A percentile compares a stretch with the other conserved stretches of the same genome.
These are phyloP conservation scores for Craseonycteris thonglongyai DNA, from an alignment of 2,113 vertebrate species.

Conservation along the genomic window DNA sequence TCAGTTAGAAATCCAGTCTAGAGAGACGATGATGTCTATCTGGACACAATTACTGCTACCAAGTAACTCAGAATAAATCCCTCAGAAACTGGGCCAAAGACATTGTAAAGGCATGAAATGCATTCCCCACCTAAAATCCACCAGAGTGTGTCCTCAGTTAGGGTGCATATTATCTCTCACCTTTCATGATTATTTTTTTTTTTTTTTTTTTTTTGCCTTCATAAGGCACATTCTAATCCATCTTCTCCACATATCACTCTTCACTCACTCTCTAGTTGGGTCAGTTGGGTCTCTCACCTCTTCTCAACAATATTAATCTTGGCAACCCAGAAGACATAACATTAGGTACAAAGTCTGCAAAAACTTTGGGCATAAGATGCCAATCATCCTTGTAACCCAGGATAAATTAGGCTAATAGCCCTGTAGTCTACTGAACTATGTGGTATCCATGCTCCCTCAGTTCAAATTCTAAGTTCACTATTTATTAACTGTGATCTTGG, in stretches of 20 bases:
- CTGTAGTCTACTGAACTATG: background rate
- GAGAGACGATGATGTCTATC: background rate
- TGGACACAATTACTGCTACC: background rate
- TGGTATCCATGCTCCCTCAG: background rate
- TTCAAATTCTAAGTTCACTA: background rate
- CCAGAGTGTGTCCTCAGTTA: background rate
- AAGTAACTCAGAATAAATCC: background rate
- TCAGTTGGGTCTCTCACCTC: background rate
- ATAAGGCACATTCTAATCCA: background rate
- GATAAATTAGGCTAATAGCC: background rate
- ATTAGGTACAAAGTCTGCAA: background rate
- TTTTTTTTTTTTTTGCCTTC: background rate
- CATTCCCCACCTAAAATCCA: background rate
- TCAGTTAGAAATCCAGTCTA: background rate
- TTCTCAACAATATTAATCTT: background rate
- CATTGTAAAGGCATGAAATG: background rate
- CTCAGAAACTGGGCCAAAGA: background rate
- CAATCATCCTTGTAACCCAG: background rate
- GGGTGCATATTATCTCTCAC: background rate
- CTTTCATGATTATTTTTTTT: background rate
- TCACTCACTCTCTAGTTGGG: background rate
- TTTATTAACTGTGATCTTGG: background rate
- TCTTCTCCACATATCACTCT: background rate
- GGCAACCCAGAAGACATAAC: background rate
- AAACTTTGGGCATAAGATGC: background rate